Evolutionary conservation across 2,888 invertebrate genomes (phyloP), one percentile per base, ranked within the genome.

Genomic region (Taphrorychus bicolor): DNA sequence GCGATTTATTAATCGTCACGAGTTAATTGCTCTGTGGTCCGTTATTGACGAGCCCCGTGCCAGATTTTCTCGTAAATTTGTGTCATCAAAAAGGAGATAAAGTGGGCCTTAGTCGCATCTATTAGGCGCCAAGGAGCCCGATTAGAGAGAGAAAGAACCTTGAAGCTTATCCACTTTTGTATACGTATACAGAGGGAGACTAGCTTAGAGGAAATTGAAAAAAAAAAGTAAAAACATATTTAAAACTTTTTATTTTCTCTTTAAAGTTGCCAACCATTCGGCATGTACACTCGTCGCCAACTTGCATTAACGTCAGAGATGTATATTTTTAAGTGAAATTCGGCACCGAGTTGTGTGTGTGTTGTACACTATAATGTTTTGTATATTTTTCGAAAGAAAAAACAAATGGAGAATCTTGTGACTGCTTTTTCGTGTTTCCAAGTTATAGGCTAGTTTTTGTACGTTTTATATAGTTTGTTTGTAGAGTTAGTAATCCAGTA

Each of bases 371-470:
- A 14, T 64, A 40, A 19, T 58, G 4, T 52, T 16, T 58, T 52
- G 14, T 45, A 14, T 7, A 45, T 45, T 45, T 45, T 45, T 45
- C 7, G 45, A n/a, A 7, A n/a, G 32, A 52, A 57, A 18, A n/a
- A n/a, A n/a, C n/a, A n/a, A 59, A 68, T 59, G 63, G 62, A 68
- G 68, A 59, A 68, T 32, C 32, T 59, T 59, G 59, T 63, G 68
- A 63, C 68, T 68, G 68, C 49, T 58, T 68, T 56, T 56, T 56
- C 49, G 41, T 52, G 56, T 51, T 59, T 45, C 16, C 14, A 62
- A 53, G 14, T 59, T 68, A 54, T 51, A 21, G 22, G 32, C 24
- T 41, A 57, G 57, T 32, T 51, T 51, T 18, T 51, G 51, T 18
- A 51, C 51, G 22, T 22, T 51, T 51, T 45, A 5, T 51, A 51